Conservation (phyloP, 2,113 vertebrate genomes). For the Lophotis ruficrista region DNA sequence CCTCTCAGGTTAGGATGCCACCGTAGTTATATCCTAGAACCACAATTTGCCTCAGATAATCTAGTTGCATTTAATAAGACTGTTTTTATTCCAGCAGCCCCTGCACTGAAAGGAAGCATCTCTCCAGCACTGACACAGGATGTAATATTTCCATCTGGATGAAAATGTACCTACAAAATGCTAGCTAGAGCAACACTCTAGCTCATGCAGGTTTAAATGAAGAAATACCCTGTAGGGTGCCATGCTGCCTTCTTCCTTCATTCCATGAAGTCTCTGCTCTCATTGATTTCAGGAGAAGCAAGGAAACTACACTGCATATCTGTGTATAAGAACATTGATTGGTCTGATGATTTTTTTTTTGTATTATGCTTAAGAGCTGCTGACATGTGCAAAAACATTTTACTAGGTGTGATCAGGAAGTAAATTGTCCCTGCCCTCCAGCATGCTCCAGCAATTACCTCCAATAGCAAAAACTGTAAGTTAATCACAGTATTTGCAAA, state of each 20-base stretch:
- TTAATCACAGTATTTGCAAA: constrained; percentile 66
- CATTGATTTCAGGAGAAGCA: constrained; percentile 18
- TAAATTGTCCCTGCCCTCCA: constrained; percentile 63
- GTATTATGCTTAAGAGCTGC: constrained; percentile 37
- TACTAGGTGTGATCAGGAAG: constrained; percentile 58
- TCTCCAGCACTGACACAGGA: not conserved
- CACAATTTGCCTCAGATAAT: not conserved
- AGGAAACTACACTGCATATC: not conserved
- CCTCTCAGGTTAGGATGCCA: not conserved
- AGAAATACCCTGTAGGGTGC: not conserved
- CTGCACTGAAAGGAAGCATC: not conserved
- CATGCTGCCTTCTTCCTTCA: not conserved
- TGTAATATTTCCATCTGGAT: not conserved
- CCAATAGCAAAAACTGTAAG: constrained; percentile 56
- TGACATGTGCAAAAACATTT: constrained; percentile 55
- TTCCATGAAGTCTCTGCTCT: constrained; percentile 7
- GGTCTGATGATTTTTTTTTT: constrained; percentile 16
- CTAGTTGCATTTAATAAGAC: not conserved
- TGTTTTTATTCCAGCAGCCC: not conserved
- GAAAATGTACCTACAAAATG: not conserved
- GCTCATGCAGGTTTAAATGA: not conserved
- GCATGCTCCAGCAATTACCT: constrained; percentile 61
- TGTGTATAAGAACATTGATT: constrained; percentile 36
- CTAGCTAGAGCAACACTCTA: not conserved
- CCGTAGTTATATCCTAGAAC: not conserved